Evolutionary conservation across 2,113 vertebrate species (phyloP).

Genomic region (Ageneiosus marmoratus): DNA sequence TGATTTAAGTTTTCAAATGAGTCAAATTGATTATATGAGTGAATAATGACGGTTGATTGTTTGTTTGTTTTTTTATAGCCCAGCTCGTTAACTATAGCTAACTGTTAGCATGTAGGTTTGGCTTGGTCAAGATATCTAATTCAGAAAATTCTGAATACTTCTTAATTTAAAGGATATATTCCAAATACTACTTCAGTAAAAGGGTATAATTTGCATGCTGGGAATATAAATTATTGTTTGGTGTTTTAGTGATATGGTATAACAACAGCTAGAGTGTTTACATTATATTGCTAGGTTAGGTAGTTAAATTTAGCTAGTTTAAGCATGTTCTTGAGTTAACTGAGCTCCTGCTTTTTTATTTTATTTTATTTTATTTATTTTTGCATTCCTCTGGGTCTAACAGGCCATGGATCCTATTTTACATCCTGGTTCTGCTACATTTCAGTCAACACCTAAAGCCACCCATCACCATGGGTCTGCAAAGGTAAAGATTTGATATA

Average conservation of each 20-base stretch:
- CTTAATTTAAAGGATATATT: neutral
- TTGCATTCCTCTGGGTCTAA: neutral
- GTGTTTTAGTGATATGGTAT: neutral
- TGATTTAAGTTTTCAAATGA: neutral
- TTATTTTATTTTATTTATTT: too few species aligned
- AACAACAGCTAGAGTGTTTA: neutral
- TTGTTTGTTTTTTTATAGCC: neutral
- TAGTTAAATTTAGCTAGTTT: neutral
- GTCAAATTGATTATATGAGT: neutral
- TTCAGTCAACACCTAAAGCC: constrained; percentile 56
- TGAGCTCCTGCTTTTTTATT: too few species aligned
- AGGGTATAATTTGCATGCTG: neutral
- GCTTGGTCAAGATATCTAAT: neutral
- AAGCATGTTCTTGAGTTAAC: neutral
- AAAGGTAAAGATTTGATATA: constrained; percentile 14
- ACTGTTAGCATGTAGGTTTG: constrained; percentile 1
- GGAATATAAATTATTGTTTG: neutral
- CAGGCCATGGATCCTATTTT: constrained; percentile 53
- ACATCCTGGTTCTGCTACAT: constrained; percentile 34
- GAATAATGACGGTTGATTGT: neutral
- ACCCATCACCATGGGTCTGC: constrained; percentile 6
- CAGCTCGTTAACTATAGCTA: neutral
- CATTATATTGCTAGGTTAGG: neutral
- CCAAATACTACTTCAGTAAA: too few species aligned
- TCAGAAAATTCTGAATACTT: neutral